Evolutionary conservation across 2,888 invertebrate species (phyloP).

Genomic region (Lydus trimaculatus): DNA sequence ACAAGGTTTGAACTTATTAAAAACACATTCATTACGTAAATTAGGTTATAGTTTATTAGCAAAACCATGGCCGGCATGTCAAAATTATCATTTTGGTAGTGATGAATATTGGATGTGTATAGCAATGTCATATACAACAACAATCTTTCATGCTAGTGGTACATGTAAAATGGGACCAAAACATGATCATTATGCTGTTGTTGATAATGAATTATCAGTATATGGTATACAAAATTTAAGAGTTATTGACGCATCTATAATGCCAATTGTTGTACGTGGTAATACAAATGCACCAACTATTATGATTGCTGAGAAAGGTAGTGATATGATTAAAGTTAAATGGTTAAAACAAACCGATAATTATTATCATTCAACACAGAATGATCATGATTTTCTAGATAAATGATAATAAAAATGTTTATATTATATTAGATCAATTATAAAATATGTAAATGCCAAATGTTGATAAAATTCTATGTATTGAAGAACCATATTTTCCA

Average conservation of each 20-base stretch:
- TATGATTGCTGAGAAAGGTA: conserved; percentile 60
- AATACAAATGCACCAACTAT: conserved; percentile 60
- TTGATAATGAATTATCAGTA: conserved; percentile 69
- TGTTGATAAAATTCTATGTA: no score
- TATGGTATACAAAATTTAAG: conserved; percentile 69
- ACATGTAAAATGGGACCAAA: conserved; percentile 76
- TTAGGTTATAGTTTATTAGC: conserved; percentile 66
- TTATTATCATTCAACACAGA: neutral
- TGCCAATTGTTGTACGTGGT: conserved; percentile 67
- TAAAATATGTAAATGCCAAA: no score
- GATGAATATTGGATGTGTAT: conserved; percentile 74
- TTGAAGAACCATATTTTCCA: no score
- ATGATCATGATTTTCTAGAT: neutral
- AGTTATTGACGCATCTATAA: conserved; percentile 73
- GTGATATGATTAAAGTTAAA: conserved; percentile 54
- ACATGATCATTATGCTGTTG: conserved; percentile 69
- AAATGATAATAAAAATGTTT: neutral
- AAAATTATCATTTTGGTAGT: conserved; percentile 65
- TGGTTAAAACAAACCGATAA: conserved; percentile 36
- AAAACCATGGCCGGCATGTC: conserved; percentile 68
- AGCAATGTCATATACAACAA: conserved; percentile 70
- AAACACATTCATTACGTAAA: conserved; percentile 66
- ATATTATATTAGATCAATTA: no score
- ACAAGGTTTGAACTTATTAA: conserved; percentile 66
- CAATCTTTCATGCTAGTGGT: conserved; percentile 74